Evolutionary conservation across 2,888 invertebrate species (phyloP).

Genomic region (Cephus pulcher): DNA sequence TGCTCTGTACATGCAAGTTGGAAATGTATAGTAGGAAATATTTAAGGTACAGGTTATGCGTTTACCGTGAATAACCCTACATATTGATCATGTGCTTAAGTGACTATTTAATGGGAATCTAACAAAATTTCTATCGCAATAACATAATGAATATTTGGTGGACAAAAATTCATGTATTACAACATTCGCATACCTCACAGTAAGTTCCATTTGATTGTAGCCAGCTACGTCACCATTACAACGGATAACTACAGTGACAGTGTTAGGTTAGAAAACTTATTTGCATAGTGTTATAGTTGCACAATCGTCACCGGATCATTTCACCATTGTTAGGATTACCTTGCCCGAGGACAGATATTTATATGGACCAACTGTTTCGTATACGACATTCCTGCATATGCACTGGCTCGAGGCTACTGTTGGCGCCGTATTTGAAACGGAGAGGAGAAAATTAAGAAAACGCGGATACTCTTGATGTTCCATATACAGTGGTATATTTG

Average conservation of each 20-base stretch:
- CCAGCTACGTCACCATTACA: not conserved
- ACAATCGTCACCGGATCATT: not conserved
- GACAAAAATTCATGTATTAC: not conserved
- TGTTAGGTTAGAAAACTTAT: not conserved
- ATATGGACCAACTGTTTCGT: not conserved
- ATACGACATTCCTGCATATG: not conserved
- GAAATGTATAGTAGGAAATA: not conserved
- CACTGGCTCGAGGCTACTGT: not conserved
- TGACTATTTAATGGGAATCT: not conserved
- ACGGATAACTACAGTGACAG: not conserved
- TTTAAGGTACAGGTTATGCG: not conserved
- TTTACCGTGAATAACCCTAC: not conserved
- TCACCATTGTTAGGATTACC: not conserved
- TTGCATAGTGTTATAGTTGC: not conserved
- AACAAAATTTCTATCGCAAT: not conserved
- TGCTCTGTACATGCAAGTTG: not conserved
- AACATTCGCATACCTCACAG: not conserved
- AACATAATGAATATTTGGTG: not conserved
- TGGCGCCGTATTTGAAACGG: not conserved
- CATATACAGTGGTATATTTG: not conserved
- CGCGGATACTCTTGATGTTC: not conserved
- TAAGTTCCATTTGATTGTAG: not conserved
- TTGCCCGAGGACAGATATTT: not conserved
- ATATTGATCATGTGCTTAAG: too few species aligned
- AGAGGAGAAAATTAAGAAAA: not conserved